Evolutionary conservation across 1,140 invertebrate species (phyloP).

Genomic region (Drosophila seguyi): DNA sequence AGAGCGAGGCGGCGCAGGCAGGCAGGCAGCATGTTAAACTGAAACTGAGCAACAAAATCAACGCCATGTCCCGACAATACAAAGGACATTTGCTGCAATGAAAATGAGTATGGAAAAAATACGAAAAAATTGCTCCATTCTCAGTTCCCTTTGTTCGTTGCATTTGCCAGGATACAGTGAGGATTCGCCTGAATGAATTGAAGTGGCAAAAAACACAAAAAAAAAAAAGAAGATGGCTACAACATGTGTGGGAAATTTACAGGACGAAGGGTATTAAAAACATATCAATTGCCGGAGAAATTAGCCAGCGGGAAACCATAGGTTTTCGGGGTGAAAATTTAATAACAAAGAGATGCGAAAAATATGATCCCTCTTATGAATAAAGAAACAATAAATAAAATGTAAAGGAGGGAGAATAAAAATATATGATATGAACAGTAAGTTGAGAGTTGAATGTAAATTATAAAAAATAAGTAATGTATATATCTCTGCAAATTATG

Average conservation of each 20-base stretch:
- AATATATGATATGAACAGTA: not conserved
- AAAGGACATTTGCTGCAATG: constrained; percentile 61
- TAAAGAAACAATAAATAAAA: not conserved
- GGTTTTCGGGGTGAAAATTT: constrained; percentile 8
- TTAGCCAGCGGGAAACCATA: constrained; percentile 33
- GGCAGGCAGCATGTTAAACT: constrained; percentile 32
- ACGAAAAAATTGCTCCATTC: constrained; percentile 25
- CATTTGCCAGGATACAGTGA: constrained; percentile 30
- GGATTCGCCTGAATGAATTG: constrained; percentile 39
- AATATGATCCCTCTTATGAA: constrained; percentile 9
- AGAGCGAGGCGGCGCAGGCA: constrained; percentile 12
- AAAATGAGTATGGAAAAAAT: constrained; percentile 36
- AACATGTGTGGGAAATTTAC: constrained; percentile 31
- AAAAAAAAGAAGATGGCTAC: not conserved
- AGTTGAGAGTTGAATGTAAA: not conserved
- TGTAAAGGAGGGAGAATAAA: not conserved
- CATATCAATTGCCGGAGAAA: constrained; percentile 40
- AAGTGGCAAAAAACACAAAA: constrained; percentile 21
- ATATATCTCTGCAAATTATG: too few species aligned
- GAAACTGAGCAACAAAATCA: constrained; percentile 61
- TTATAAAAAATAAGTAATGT: too few species aligned
- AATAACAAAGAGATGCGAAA: not conserved
- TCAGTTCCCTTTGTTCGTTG: constrained; percentile 11
- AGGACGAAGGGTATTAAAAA: constrained; percentile 25
- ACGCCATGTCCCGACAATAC: constrained; percentile 48